Evolutionary conservation across 2,888 invertebrate genomes (phyloP), one percentile per base, ranked within the genome.

Genomic region (Hybos culiciformis): DNA sequence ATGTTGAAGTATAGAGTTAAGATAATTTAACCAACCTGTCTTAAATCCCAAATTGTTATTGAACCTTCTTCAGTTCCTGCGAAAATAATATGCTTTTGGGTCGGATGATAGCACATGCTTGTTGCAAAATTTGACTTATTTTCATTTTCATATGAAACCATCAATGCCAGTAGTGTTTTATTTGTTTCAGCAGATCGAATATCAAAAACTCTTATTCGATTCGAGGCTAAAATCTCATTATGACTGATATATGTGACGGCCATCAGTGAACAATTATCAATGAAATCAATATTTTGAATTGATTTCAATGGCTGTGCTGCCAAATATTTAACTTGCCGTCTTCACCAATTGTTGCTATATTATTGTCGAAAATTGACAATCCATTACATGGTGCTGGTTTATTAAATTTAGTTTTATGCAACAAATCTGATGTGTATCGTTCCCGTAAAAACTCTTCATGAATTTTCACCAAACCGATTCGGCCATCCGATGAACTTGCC

Each of bases 181-280:
- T 86, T 80, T 48, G 74, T 73, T 3, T 69, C 67, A 11, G 71
- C 62, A 24, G 73, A 72, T 48, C 88, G 71, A 8, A 88, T 66
- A 61, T 93, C 93, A 78, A 87, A 91, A 45, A 90, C 77, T 62
- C 91, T 90, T 72, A 93, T 80, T n/a, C 83, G 70, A 63, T 91
- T 92, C 15, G 87, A 85, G 1, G 86, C 84, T 36, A 91, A 72
- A 19, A 88, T 71, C 73, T 76, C 73, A 58, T 67, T 70, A 43
- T 74, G 70, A 53, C 78, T 83, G 17, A 88, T 68, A 61, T 83
- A 91, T 51, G 77, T 74, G 1, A 86, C 75, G 43, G 82, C 78
- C 55, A 82, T 78, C 37, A 91, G 62, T 0, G 86, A 78, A 57
- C 86, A 84, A 59, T 86, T 87, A 58, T 90, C 91, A 1, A 84